Conservation (phyloP, 2,113 vertebrate species). For the Urocolius indicus region DNA sequence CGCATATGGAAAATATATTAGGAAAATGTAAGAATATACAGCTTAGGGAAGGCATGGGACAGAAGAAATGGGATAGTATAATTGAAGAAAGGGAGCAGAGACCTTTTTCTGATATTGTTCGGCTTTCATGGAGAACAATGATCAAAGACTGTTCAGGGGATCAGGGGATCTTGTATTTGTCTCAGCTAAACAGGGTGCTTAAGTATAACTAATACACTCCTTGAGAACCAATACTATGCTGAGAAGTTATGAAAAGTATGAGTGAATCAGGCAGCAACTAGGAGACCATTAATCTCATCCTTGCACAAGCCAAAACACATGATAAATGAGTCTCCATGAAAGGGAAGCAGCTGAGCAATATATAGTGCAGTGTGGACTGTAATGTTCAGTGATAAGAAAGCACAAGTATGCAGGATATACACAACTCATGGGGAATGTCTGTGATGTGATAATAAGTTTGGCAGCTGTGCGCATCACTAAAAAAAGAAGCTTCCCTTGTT, state of each 20-base stretch:
- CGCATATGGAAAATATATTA: neutral
- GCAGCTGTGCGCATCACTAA: slow-evolving; percentile 9
- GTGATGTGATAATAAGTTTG: slow-evolving; percentile 52
- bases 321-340: neutral
- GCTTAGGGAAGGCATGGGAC: neutral
- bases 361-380: neutral
- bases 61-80: neutral
- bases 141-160: neutral
- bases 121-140: neutral
- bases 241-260: slow-evolving; percentile 1
- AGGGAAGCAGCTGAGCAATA: slow-evolving; percentile 25
- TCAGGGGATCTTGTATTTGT: neutral
- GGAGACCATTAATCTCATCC: neutral
- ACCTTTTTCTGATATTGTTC: neutral
- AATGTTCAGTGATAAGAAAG: slow-evolving; percentile 38
- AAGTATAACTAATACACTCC: neutral
- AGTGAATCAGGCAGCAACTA: neutral
- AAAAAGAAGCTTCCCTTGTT: slow-evolving; percentile 36
- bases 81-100: neutral
- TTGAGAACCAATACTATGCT: slow-evolving; percentile 12
- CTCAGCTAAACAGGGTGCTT: neutral
- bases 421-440: slow-evolving; percentile 22
- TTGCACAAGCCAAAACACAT: neutral
- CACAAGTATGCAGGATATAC: slow-evolving; percentile 22
- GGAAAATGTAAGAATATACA: neutral